phyloP scores from a whole-genome alignment of 2,113 vertebrate genomes.

The Irena cyanogastra region DNA sequence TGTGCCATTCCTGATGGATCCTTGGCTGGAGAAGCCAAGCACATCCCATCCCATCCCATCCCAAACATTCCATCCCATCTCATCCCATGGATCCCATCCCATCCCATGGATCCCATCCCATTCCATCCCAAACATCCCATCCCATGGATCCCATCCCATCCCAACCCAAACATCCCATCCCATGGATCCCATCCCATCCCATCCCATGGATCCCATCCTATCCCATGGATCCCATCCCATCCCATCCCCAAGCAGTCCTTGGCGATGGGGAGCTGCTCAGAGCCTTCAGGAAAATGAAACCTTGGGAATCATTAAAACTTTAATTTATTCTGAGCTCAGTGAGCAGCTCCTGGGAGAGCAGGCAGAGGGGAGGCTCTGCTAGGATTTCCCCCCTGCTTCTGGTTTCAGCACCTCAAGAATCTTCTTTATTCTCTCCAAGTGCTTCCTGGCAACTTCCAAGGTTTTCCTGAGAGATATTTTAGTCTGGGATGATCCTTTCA shows the following conservation, averaged over 20 bases:
- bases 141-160: neutral
- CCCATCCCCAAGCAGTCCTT: neutral
- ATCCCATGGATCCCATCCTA: neutral
- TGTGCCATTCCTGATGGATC: neutral
- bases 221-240: neutral
- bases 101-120: neutral
- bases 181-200: too few relatives aligned
- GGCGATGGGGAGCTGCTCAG: accelerated
- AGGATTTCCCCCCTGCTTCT: neutral
- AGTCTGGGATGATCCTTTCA: neutral
- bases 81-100: neutral
- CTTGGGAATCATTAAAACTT: neutral
- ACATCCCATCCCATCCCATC: neutral
- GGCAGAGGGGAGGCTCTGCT: neutral
- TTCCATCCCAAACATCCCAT: too few relatives aligned
- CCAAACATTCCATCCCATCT: neutral
- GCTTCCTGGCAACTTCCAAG: neutral
- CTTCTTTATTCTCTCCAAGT: neutral
- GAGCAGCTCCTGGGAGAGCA: neutral
- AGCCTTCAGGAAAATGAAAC: neutral
- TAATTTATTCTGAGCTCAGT: neutral
- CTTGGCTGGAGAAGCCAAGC: neutral
- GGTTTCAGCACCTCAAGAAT: neutral
- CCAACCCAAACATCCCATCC: too few relatives aligned
- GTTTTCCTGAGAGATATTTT: neutral